Evolutionary conservation across 2,797 vertebrate genomes (phyloP).

Genomic region (Xiphophorus birchmanni): DNA sequence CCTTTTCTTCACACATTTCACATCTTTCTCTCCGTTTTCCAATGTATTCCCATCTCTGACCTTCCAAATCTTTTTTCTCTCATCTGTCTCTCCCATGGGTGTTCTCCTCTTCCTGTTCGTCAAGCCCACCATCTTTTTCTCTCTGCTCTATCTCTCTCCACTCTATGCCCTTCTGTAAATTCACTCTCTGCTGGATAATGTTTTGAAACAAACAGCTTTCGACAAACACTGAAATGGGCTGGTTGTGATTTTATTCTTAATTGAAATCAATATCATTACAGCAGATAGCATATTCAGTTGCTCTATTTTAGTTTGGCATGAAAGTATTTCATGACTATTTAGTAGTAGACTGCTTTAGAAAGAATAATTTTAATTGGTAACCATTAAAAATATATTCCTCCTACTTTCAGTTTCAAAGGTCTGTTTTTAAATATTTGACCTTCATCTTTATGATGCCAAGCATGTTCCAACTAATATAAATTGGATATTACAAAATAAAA

Average conservation of each 20-base stretch:
- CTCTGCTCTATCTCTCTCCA: constrained; percentile 65
- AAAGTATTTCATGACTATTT: not conserved
- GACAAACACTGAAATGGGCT: not conserved
- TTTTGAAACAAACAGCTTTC: constrained; percentile 16
- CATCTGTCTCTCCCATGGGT: not conserved
- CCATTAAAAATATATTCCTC: not conserved
- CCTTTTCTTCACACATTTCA: constrained; percentile 28
- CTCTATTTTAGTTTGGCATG: not conserved
- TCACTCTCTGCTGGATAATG: constrained; percentile 1
- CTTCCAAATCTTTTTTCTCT: constrained; percentile 47
- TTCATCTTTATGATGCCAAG: not conserved
- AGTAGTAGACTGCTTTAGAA: not conserved
- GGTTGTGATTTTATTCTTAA: not conserved
- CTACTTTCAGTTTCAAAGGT: not conserved
- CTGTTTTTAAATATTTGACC: not conserved
- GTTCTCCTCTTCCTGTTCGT: constrained; percentile 26
- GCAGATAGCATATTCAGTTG: not conserved
- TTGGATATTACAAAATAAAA: not conserved
- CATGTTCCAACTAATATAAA: not conserved
- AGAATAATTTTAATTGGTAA: too few relatives aligned
- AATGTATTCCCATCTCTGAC: constrained; percentile 56
- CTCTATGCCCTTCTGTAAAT: constrained; percentile 24
- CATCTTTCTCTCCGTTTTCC: constrained; percentile 27
- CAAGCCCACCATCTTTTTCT: constrained; percentile 51
- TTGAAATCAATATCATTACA: constrained; percentile 1